phyloP scores from a whole-genome alignment of 2,113 vertebrate species.

The Nothoprocta perdicaria region DNA sequence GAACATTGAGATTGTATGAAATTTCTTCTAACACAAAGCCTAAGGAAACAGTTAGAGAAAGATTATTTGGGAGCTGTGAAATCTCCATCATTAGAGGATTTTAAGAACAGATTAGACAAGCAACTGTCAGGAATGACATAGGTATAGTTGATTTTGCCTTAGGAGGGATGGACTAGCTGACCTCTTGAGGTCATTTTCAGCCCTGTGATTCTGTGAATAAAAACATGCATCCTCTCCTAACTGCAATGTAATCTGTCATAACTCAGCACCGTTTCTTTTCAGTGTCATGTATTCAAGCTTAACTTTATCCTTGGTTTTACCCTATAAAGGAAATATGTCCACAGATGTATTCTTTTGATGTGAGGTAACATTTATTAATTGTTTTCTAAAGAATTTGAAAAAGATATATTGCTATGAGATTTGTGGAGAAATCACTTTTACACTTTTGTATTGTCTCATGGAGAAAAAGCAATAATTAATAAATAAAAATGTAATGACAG shows the following conservation, averaged over 20 bases:
- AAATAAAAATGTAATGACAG: background rate
- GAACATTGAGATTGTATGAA: background rate
- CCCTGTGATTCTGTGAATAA: slow-evolving; percentile 20
- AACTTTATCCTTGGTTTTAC: background rate
- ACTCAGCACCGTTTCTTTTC: slow-evolving; percentile 22
- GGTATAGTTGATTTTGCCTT: slow-evolving; percentile 4
- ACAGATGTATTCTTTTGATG: background rate
- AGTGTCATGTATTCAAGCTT: background rate
- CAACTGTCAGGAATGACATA: background rate
- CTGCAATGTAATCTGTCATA: background rate
- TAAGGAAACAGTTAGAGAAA: background rate
- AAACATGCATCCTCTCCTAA: background rate
- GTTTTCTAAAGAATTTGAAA: background rate
- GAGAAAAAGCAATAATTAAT: background rate
- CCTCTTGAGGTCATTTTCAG: slow-evolving; percentile 11
- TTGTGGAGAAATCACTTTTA: background rate
- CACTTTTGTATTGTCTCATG: rapidly evolving
- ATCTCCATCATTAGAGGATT: background rate
- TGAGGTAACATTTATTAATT: background rate
- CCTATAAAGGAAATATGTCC: background rate
- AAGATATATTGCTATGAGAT: background rate
- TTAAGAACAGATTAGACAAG: slow-evolving; percentile 24
- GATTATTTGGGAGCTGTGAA: background rate
- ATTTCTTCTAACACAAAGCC: background rate
- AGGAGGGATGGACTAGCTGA: background rate